phyloP scores from a whole-genome alignment of 2,888 invertebrate species.

The Imbricaverruca yamaguchii region DNA sequence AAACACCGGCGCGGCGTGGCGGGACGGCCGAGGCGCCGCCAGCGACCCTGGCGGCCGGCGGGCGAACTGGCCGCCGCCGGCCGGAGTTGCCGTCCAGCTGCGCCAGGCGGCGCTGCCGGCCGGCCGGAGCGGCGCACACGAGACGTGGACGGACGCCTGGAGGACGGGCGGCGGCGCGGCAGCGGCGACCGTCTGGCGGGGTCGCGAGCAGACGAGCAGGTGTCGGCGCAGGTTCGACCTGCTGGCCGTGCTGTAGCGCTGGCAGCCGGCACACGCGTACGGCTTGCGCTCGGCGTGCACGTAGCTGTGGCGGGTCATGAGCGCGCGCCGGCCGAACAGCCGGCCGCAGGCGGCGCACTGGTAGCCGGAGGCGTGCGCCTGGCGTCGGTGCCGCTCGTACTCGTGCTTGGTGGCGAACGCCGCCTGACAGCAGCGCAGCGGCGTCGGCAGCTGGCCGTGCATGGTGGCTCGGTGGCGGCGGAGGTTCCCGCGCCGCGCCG shows the following conservation, averaged over 20 bases:
- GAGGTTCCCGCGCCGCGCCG: constrained; percentile 5
- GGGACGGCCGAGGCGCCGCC: not conserved
- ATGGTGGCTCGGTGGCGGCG: not conserved
- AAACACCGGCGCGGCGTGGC: not conserved
- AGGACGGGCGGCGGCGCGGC: not conserved
- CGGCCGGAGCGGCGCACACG: not conserved
- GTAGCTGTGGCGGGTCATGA: constrained; percentile 12
- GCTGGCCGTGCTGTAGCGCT: constrained; percentile 1
- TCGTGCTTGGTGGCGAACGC: constrained; percentile 8
- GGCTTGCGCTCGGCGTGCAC: constrained; percentile 11
- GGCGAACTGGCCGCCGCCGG: not conserved
- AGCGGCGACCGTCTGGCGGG: not conserved
- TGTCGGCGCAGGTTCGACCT: not conserved
- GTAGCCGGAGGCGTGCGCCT: constrained; percentile 11
- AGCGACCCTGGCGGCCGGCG: not conserved
- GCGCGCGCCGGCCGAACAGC: not conserved
- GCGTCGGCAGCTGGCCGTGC: not conserved
- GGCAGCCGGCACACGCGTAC: not conserved
- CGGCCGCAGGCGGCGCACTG: not conserved
- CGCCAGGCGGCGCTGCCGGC: not conserved
- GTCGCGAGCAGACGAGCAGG: not conserved
- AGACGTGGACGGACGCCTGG: constrained; percentile 6
- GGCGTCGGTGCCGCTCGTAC: not conserved
- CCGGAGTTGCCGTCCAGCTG: not conserved
- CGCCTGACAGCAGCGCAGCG: not conserved